phyloP scores from a whole-genome alignment of 2,113 vertebrate species.

The Cardinalis cardinalis region DNA sequence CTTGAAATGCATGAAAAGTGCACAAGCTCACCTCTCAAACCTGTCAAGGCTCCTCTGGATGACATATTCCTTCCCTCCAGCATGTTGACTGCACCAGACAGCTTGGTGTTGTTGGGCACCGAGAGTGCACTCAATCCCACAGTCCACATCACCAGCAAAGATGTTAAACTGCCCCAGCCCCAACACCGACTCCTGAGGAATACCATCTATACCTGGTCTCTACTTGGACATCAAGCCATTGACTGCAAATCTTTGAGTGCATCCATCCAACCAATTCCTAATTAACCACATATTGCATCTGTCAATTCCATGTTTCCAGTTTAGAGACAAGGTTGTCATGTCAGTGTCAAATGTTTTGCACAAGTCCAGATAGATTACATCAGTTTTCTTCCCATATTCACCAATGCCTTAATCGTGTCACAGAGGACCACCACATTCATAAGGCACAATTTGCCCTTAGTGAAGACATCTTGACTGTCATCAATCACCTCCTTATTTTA shows the following conservation, averaged over 20 bases:
- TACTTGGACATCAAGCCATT: not conserved
- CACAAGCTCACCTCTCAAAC: not conserved
- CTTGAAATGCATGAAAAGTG: not conserved
- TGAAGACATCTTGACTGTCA: not conserved
- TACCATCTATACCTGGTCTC: not conserved
- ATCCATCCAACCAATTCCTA: not conserved
- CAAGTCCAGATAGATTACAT: not conserved
- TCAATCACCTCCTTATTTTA: not conserved
- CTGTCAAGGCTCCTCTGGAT: not conserved
- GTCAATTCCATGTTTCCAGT: not conserved
- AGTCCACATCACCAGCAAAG: too few relatives aligned
- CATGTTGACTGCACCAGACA: not conserved
- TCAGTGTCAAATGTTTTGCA: not conserved
- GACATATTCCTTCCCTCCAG: not conserved
- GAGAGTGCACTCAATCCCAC: not conserved
- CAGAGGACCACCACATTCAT: not conserved
- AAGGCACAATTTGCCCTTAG: not conserved
- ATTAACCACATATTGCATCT: not conserved
- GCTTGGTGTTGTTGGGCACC: not conserved
- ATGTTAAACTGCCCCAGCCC: accelerated
- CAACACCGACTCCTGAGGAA: not conserved
- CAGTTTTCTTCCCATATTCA: not conserved
- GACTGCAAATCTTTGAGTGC: not conserved
- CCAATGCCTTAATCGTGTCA: not conserved
- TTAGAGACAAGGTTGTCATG: not conserved